phyloP scores from a whole-genome alignment of 2,888 invertebrate genomes.

The Amorpha juglandis region DNA sequence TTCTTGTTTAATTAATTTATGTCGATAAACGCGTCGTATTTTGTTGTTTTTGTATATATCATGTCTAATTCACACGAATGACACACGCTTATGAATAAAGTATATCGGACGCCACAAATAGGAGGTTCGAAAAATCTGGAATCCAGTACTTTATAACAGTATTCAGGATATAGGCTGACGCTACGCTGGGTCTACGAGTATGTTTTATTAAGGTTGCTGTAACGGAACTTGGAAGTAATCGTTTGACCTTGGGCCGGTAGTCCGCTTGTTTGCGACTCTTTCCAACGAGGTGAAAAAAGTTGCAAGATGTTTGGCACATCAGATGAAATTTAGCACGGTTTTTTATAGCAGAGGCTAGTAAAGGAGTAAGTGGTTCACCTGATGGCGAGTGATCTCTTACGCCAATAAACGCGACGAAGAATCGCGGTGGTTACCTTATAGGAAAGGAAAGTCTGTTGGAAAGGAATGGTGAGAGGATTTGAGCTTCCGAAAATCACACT shows the following conservation, averaged over 20 bases:
- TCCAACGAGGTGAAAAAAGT: not conserved
- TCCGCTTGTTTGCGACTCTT: not conserved
- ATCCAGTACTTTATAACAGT: not conserved
- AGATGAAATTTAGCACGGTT: not conserved
- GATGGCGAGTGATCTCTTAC: no score
- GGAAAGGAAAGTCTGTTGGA: no score
- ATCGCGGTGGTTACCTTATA: no score
- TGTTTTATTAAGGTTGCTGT: not conserved
- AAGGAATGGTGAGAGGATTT: no score
- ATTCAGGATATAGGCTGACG: no score
- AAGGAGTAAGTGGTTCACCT: no score
- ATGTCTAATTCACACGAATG: not conserved
- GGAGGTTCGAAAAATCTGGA: not conserved
- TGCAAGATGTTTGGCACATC: not conserved
- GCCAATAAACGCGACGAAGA: no score
- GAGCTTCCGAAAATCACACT: no score
- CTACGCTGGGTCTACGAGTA: not conserved
- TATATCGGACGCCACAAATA: not conserved
- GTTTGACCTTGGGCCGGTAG: not conserved
- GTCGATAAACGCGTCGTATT: not conserved
- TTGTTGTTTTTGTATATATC: not conserved
- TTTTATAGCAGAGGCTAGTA: no score
- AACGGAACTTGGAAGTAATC: not conserved
- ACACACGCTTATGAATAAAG: not conserved
- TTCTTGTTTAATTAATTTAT: slow-evolving; percentile 2